Evolutionary conservation across 2,797 vertebrate genomes (phyloP).

Genomic region (Sebastes minor): DNA sequence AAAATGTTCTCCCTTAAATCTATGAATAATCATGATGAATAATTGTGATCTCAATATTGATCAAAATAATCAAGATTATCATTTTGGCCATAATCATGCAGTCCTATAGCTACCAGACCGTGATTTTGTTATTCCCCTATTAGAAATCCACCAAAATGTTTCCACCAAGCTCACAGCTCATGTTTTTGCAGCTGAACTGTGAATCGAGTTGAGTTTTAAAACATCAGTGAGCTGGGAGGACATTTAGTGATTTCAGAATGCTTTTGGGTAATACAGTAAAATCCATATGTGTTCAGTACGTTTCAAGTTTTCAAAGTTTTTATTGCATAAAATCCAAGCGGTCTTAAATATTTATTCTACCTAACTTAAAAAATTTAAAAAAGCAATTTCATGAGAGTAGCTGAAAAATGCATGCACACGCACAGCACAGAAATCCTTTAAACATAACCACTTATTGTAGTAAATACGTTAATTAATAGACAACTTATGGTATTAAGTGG

Average conservation of each 20-base stretch:
- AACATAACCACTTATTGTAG: not conserved
- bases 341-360: conserved; percentile 7
- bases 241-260: not conserved
- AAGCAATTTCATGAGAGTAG: not conserved
- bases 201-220: not conserved
- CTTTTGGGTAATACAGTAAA: not conserved
- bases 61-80: no score
- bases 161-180: not conserved
- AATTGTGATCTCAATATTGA: no score
- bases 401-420: not conserved
- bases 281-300: not conserved
- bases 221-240: not conserved
- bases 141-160: not conserved
- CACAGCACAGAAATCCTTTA: not conserved
- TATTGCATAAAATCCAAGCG: not conserved
- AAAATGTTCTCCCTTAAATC: no score
- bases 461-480: conserved; percentile 9
- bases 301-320: not conserved
- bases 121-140: not conserved
- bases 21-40: no score
- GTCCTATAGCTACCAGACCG: no score
- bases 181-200: not conserved
- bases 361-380: not conserved
- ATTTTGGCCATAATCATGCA: no score
- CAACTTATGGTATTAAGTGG: not conserved